Evolutionary conservation across 2,797 vertebrate genomes (phyloP).

Genomic region (Clarias fuscus): DNA sequence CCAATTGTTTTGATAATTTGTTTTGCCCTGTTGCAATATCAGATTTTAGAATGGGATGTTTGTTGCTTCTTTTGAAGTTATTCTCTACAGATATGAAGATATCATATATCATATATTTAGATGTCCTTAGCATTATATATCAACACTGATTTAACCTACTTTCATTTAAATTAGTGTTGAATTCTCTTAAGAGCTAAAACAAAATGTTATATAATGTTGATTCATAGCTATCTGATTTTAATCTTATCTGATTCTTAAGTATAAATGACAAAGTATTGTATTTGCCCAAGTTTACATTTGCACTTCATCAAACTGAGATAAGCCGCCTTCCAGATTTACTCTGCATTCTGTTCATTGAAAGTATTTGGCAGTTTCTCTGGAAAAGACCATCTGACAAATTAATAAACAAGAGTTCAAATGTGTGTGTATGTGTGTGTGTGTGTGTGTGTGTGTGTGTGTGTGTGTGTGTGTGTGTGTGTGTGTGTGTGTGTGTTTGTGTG

Average conservation of each 20-base stretch:
- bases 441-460: conserved; percentile 18
- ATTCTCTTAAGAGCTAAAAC: not conserved
- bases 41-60: not conserved
- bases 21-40: not conserved
- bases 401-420: not conserved
- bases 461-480: conserved; percentile 49
- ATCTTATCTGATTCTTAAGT: too few relatives aligned
- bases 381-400: conserved; percentile 1
- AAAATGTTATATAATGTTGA: not conserved
- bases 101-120: too few relatives aligned
- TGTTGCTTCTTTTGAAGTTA: not conserved
- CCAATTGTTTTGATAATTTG: not conserved
- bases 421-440: conserved; percentile 37
- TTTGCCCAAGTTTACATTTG: not conserved
- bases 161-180: not conserved
- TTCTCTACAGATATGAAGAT: not conserved
- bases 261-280: not conserved
- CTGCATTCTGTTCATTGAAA: not conserved
- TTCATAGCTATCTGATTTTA: not conserved
- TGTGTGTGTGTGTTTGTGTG: conserved; percentile 30
- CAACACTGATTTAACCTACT: not conserved
- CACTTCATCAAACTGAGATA: conserved; percentile 2
- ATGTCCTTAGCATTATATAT: not conserved
- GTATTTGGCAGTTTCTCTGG: conserved; percentile 10
- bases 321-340: not conserved